Evolutionary conservation across 2,888 invertebrate species (phyloP).

Genomic region (Papilio gigon): DNA sequence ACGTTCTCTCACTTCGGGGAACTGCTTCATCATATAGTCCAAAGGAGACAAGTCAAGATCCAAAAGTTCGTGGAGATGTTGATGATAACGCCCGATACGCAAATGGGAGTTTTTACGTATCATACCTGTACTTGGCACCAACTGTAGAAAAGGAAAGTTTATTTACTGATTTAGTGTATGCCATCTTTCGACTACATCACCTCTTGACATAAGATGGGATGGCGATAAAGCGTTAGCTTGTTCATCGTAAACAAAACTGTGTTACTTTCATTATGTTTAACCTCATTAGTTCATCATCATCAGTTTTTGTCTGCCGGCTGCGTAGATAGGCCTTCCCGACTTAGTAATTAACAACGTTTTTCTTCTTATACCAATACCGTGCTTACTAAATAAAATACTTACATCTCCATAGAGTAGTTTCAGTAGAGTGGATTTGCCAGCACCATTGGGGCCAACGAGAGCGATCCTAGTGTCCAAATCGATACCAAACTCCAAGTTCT

Average conservation of each 20-base stretch:
- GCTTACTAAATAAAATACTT: constrained; percentile 59
- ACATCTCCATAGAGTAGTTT: constrained; percentile 97
- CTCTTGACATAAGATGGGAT: too few species aligned
- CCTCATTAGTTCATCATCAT: too few species aligned
- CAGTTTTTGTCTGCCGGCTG: too few species aligned
- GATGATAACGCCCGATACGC: constrained; percentile 98
- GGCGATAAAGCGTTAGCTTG: too few species aligned
- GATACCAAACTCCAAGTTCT: constrained; percentile 98
- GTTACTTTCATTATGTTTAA: too few species aligned
- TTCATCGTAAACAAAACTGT: too few species aligned
- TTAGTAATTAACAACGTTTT: too few species aligned
- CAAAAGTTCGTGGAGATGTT: constrained; percentile 97
- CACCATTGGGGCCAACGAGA: constrained; percentile 98
- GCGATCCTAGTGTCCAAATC: constrained; percentile 98
- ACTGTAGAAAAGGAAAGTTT: constrained; percentile 67
- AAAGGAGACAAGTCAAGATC: constrained; percentile 97
- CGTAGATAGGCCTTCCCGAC: too few species aligned
- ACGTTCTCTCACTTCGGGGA: constrained; percentile 97
- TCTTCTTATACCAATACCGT: not conserved
- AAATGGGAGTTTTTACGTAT: constrained; percentile 99
- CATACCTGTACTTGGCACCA: constrained; percentile 97
- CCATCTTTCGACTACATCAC: too few species aligned
- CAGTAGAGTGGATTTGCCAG: constrained; percentile 98
- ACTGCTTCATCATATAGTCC: constrained; percentile 99
- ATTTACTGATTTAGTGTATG: too few species aligned